Conservation (phyloP, 2,797 vertebrate genomes). For the Amblyopsis hoosieri region DNA sequence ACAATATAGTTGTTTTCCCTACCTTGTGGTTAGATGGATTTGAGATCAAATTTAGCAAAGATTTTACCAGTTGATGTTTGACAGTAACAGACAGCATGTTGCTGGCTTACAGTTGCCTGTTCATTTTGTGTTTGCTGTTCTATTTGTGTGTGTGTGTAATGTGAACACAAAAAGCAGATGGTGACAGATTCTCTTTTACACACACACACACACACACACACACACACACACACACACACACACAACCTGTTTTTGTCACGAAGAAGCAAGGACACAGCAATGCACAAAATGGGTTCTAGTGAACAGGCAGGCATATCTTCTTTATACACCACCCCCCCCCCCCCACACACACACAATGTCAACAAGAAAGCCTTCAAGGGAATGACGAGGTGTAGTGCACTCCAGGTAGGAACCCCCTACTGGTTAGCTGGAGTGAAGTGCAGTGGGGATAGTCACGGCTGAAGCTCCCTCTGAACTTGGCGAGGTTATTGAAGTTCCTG, state of each 20-base stretch:
- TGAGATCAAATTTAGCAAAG: background rate
- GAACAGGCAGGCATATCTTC: conserved; percentile 27
- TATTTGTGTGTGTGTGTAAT: background rate
- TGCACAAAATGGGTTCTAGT: conserved; percentile 32
- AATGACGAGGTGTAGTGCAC: conserved; percentile 43
- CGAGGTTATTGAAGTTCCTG: conserved; percentile 71
- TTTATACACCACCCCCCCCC: background rate
- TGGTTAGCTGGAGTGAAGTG: conserved; percentile 41
- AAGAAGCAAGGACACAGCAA: conserved; percentile 37
- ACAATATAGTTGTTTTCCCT: conserved; percentile 1
- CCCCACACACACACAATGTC: conserved; percentile 23
- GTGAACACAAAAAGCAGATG: too few relatives aligned
- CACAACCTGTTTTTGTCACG: background rate
- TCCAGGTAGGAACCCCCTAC: conserved; percentile 55
- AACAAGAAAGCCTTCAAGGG: conserved; percentile 61
- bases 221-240: too few relatives aligned
- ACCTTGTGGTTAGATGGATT: background rate
- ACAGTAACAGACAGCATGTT: background rate
- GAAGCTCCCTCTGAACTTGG: conserved; percentile 60
- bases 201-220: too few relatives aligned
- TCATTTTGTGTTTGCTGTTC: background rate
- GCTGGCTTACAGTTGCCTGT: too few relatives aligned
- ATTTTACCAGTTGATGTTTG: background rate
- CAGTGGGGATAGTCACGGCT: conserved; percentile 46
- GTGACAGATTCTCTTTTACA: too few relatives aligned